Conservation (phyloP, 1,140 invertebrate genomes). For the Drosophila ananassae region DNA sequence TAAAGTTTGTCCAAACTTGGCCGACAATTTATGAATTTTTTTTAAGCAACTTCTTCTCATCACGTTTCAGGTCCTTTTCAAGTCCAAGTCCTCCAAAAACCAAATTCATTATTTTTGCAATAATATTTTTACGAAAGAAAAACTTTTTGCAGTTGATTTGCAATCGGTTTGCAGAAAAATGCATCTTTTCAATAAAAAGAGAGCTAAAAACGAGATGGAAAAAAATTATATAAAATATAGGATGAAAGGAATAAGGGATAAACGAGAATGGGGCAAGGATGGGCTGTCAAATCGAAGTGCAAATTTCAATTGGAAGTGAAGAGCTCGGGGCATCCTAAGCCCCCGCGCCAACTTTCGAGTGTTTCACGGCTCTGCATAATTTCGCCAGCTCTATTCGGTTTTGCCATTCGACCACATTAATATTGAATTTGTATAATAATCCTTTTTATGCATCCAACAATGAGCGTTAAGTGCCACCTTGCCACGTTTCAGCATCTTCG, state of each 20-base stretch:
- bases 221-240: slow-evolving; percentile 5
- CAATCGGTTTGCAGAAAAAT: slow-evolving; percentile 52
- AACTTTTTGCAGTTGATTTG: slow-evolving; percentile 57
- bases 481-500: slow-evolving; percentile 14
- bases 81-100: slow-evolving; percentile 1
- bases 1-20: too few relatives aligned
- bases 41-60: neutral
- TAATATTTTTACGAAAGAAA: slow-evolving; percentile 65
- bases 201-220: slow-evolving; percentile 24
- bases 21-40: too few relatives aligned
- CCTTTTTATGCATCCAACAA: slow-evolving; percentile 78
- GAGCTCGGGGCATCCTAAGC: slow-evolving; percentile 47
- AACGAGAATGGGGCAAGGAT: neutral
- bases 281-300: slow-evolving; percentile 52
- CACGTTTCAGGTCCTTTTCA: neutral
- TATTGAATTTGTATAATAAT: slow-evolving; percentile 81
- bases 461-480: slow-evolving; percentile 66
- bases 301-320: slow-evolving; percentile 63
- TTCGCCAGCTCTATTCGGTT: slow-evolving; percentile 62
- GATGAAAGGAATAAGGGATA: neutral
- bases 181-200: slow-evolving; percentile 57
- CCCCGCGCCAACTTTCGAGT: slow-evolving; percentile 34
- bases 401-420: slow-evolving; percentile 55
- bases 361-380: slow-evolving; percentile 78
- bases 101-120: slow-evolving; percentile 75